A percentile compares a stretch with the other conserved stretches of the same genome.
Conservation (phyloP, 2,797 vertebrate species). For the Microctenopoma steveboyesi region DNA sequence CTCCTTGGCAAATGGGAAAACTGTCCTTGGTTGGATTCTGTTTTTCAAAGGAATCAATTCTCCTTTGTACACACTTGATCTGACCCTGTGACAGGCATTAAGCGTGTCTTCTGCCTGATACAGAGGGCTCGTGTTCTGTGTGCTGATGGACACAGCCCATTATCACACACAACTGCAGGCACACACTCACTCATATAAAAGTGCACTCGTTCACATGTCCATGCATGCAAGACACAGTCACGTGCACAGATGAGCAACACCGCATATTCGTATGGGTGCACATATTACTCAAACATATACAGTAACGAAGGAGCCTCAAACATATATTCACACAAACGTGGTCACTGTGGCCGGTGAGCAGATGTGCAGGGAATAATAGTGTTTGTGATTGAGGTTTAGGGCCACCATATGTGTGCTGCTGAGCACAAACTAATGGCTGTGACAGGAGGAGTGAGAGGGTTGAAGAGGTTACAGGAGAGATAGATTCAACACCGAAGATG, state of each 20-base stretch:
- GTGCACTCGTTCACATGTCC: constrained; percentile 17
- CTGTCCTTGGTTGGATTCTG: constrained; percentile 81
- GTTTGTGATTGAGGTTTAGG: constrained; percentile 36
- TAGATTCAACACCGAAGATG: constrained; percentile 28
- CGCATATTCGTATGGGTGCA: constrained; percentile 8
- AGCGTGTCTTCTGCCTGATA: constrained; percentile 81
- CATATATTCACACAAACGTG: neutral
- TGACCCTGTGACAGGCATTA: constrained; percentile 87
- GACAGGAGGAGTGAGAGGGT: constrained; percentile 26
- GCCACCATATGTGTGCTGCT: constrained; percentile 28
- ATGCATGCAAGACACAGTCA: constrained; percentile 29
- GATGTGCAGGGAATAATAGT: constrained; percentile 31
- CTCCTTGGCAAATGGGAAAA: constrained; percentile 80
- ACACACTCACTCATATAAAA: constrained; percentile 20
- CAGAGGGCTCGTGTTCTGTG: constrained; percentile 69
- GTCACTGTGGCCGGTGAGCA: constrained; percentile 21
- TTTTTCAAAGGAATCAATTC: constrained; percentile 87
- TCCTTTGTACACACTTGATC: constrained; percentile 91
- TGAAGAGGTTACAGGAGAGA: constrained; percentile 39
- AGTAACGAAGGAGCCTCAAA: neutral
- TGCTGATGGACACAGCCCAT: constrained; percentile 75
- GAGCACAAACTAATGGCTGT: constrained; percentile 46
- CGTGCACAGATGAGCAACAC: neutral
- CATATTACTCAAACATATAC: constrained; percentile 11
- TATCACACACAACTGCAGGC: constrained; percentile 57